These are phyloP conservation scores for Corydoras maculifer DNA, from an alignment of 2,113 vertebrate species.

Conservation along the genomic window DNA sequence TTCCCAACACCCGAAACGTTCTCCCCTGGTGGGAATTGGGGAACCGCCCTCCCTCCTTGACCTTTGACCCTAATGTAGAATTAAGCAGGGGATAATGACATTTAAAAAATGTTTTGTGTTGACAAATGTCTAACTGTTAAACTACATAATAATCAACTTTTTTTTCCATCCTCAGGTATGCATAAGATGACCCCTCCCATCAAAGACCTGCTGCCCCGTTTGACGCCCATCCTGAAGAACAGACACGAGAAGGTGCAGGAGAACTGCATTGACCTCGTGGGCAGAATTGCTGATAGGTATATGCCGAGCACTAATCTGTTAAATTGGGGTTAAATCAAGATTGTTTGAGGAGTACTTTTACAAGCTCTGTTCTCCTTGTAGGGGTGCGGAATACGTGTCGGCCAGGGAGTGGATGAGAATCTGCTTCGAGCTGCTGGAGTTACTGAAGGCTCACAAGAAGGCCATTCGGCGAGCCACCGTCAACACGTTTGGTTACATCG, in stretches of 20 bases:
- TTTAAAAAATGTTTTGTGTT: too few species aligned
- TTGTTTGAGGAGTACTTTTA: neutral
- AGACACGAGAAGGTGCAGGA: constrained; percentile 98
- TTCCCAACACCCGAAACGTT: too few species aligned
- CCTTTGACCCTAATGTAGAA: too few species aligned
- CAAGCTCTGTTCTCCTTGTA: constrained; percentile 47
- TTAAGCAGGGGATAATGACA: too few species aligned
- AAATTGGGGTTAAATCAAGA: too few species aligned
- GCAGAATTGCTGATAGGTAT: constrained; percentile 93
- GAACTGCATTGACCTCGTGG: constrained; percentile 97
- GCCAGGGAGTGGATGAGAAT: constrained; percentile 99
- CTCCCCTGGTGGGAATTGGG: too few species aligned
- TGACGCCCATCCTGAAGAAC: constrained; percentile 97
- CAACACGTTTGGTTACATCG: constrained; percentile 98
- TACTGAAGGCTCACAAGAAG: constrained; percentile 97
- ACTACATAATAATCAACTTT: neutral
- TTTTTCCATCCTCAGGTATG: constrained; percentile 74
- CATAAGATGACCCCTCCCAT: constrained; percentile 99
- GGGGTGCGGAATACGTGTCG: constrained; percentile 97
- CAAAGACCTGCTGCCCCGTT: constrained; percentile 90
- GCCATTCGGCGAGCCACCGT: constrained; percentile 96
- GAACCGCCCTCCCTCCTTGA: too few species aligned
- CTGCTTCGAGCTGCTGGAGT: constrained; percentile 94
- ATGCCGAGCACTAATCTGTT: constrained; percentile 8
- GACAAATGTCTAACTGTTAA: too few species aligned